Evolutionary conservation across 2,113 vertebrate species (phyloP).

Genomic region (Colaptes auratus): DNA sequence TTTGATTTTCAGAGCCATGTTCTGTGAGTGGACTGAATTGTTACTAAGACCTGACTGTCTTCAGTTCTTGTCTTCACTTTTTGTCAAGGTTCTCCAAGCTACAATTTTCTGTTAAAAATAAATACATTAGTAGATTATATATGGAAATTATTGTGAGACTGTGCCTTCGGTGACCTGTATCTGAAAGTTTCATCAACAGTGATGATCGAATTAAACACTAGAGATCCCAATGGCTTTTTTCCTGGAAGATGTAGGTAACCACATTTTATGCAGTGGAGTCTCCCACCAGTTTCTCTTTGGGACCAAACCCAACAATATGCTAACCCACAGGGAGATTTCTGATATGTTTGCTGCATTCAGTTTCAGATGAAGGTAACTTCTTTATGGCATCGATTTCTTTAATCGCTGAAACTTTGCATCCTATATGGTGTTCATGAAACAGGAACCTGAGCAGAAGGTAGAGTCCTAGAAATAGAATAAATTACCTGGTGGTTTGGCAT

Average conservation of each 20-base stretch:
- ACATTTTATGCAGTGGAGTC: neutral
- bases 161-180: neutral
- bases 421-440: neutral
- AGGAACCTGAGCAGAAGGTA: neutral
- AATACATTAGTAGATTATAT: rapidly evolving
- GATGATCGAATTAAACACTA: neutral
- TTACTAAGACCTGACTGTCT: neutral
- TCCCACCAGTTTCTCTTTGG: neutral
- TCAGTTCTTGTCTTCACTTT: neutral
- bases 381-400: neutral
- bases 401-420: neutral
- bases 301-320: neutral
- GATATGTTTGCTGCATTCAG: neutral
- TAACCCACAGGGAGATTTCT: neutral
- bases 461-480: neutral
- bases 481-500: neutral
- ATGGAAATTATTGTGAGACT: neutral
- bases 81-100: neutral
- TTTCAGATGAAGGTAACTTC: neutral
- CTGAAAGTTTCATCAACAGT: neutral
- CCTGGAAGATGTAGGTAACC: neutral
- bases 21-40: neutral
- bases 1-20: neutral
- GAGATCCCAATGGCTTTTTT: neutral
- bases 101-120: neutral